Evolutionary conservation across 1,140 invertebrate species (phyloP), one percentile per base, ranked within the genome.

Genomic region (Camponotus floridanus): DNA sequence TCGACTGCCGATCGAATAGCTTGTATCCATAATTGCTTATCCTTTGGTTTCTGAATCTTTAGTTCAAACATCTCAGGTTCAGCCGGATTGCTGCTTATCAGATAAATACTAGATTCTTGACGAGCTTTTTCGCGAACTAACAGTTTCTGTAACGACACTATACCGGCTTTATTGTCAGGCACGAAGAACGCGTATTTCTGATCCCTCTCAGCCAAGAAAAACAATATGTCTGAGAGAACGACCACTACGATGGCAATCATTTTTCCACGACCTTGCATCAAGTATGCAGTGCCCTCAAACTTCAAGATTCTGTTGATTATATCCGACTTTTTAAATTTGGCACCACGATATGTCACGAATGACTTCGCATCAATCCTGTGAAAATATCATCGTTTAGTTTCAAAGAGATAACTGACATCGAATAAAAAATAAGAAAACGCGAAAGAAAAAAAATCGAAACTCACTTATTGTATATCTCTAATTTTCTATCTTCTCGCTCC

Each of bases 51-150:
- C 87, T 97, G 97, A 85, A 99, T 98, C 92, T 99, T 97, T 18
- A 99, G 95, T 94, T 99, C 98, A 93, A 99, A 99, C 98, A 99
- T 99, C 95, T 99, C 99, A 0, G 98, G 98, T 90, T 98, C 97
- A 1, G 96, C 96, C 0, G 98, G 97, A 92, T 98, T 98, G 64
- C 97, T 98, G 80, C 97, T 98, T 89, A 99, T 98, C 36, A 99
- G 95, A 95, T 99, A 99, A 90, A 99, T 97, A 1, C 98, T 98
- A 9, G 98, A 98, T 90, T 98, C 98, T 85, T 98, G 97, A 57
- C 98, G 98, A 2, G 98, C 98, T 94, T 99, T 99, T 94, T 99
- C 98, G 55, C 98, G 96, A 4, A 99, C 98, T 59, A 99, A 94
- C 65, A 99, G 94, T 92, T 99, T 98, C 94, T 98, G 98, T 57